Conservation (phyloP, 2,797 vertebrate genomes). For the Semaprochilodus insignis region DNA sequence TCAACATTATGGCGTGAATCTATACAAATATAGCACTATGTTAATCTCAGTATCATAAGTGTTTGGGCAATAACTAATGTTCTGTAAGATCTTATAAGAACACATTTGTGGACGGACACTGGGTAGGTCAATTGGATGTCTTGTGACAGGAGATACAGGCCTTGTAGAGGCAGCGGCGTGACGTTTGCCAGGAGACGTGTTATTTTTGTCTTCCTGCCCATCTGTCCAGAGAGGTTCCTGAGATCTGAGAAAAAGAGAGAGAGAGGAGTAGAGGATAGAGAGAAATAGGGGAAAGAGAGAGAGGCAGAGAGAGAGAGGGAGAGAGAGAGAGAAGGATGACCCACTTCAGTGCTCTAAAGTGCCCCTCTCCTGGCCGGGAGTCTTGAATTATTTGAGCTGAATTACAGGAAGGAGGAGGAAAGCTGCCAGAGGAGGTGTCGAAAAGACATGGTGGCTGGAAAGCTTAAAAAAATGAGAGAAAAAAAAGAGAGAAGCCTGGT, state of each 20-base stretch:
- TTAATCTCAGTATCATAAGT: not conserved
- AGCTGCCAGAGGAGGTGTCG: slow-evolving; percentile 36
- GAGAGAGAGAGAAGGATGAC: slow-evolving; percentile 66
- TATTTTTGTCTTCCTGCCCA: slow-evolving; percentile 80
- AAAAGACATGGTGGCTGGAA: slow-evolving; percentile 26
- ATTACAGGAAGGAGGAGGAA: slow-evolving; percentile 52
- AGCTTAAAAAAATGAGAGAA: slow-evolving; percentile 5
- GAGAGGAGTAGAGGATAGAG: slow-evolving; percentile 37
- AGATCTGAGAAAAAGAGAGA: slow-evolving; percentile 41
- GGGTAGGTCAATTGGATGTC: not conserved
- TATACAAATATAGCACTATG: too few species aligned
- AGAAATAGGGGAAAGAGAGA: not conserved
- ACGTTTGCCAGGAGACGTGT: slow-evolving; percentile 73
- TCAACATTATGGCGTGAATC: not conserved
- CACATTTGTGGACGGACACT: not conserved
- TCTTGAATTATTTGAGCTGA: slow-evolving; percentile 66
- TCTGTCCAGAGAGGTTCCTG: slow-evolving; percentile 75
- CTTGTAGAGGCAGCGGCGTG: slow-evolving; percentile 72
- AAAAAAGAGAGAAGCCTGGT: slow-evolving; percentile 14
- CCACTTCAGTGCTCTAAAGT: slow-evolving; percentile 76
- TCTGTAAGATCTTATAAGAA: not conserved
- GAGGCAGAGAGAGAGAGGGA: not conserved
- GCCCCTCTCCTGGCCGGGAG: slow-evolving; percentile 63
- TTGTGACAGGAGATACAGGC: slow-evolving; percentile 61
- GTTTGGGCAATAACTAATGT: not conserved